Conservation (phyloP, 2,888 invertebrate species). For the Linnaemya tessellans region DNA sequence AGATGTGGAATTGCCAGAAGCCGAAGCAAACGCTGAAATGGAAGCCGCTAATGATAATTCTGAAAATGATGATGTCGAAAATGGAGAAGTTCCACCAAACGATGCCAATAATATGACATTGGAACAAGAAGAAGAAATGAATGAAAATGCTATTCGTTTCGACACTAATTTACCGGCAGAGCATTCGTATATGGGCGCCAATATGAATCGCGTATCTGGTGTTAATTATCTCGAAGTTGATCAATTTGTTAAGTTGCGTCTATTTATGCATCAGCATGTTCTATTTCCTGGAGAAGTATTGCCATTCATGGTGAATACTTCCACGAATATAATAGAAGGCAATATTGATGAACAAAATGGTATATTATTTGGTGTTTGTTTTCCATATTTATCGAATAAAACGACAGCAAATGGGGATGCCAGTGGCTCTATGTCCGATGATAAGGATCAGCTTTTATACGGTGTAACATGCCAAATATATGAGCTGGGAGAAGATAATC, state of each 20-base stretch:
- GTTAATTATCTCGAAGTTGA: conserved; percentile 86
- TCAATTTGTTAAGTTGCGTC: conserved; percentile 84
- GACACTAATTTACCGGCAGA: conserved; percentile 85
- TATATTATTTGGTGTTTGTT: conserved; percentile 82
- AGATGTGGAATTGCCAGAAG: conserved; percentile 49
- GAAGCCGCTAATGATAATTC: conserved; percentile 45
- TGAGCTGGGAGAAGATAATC: conserved; percentile 80
- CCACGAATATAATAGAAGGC: conserved; percentile 82
- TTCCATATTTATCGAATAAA: conserved; percentile 77
- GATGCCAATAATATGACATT: conserved; percentile 70
- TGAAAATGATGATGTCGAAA: conserved; percentile 51
- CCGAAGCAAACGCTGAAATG: conserved; percentile 56
- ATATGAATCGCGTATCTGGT: conserved; percentile 86
- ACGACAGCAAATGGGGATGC: conserved; percentile 62
- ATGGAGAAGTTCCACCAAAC: conserved; percentile 13
- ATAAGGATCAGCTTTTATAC: conserved; percentile 75
- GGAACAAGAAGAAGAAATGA: conserved; percentile 67
- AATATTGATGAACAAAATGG: conserved; percentile 79
- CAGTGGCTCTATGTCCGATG: conserved; percentile 16
- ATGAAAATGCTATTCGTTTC: conserved; percentile 79
- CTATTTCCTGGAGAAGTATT: conserved; percentile 92
- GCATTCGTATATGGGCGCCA: conserved; percentile 84
- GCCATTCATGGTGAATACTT: conserved; percentile 86
- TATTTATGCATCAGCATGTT: conserved; percentile 86
- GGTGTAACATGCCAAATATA: conserved; percentile 83